A percentile compares a stretch with the other conserved stretches of the same genome.
These are phyloP conservation scores for Sylvietta virens DNA, from an alignment of 2,113 vertebrate genomes.

Conservation along the genomic window DNA sequence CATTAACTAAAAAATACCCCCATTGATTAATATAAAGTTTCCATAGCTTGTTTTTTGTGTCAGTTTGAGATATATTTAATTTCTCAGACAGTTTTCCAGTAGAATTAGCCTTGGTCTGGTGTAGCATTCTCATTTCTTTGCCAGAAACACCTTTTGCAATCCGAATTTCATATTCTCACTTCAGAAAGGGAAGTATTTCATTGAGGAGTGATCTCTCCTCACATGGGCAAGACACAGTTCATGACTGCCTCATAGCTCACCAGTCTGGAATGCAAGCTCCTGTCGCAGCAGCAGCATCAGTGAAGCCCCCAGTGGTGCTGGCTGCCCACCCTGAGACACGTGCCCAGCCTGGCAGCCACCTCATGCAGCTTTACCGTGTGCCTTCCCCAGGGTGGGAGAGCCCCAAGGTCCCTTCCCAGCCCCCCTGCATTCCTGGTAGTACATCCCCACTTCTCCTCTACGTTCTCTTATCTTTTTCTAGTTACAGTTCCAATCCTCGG, in stretches of 20 bases:
- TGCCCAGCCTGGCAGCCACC: background rate
- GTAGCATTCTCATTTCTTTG: background rate
- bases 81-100: background rate
- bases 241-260: background rate
- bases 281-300: background rate
- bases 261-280: background rate
- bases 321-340: background rate
- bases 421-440: too few species aligned
- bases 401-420: background rate
- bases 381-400: background rate
- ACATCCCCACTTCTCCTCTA: too few species aligned
- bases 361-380: background rate
- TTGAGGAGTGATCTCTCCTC: background rate
- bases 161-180: background rate
- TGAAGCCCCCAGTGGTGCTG: background rate
- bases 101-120: background rate
- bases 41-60: background rate
- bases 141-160: background rate
- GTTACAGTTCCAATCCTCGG: too few species aligned
- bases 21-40: background rate
- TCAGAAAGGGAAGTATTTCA: background rate
- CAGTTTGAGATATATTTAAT: background rate
- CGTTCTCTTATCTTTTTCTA: too few species aligned
- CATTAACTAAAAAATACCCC: background rate
- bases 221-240: background rate